Evolutionary conservation across 2,888 invertebrate genomes (phyloP).

Genomic region (Hoplodrina blanda): DNA sequence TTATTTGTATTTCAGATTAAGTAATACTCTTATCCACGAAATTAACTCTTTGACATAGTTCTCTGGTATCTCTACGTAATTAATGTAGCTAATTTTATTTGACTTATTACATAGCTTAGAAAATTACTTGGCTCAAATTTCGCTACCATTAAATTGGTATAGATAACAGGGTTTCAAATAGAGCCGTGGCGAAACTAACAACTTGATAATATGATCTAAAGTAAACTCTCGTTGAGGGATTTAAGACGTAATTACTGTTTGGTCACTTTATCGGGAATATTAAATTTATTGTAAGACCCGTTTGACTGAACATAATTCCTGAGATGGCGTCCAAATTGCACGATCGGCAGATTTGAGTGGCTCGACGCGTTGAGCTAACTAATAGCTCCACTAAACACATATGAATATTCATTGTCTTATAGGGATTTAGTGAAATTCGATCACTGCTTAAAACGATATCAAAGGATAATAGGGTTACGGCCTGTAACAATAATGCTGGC

Average conservation of each 20-base stretch:
- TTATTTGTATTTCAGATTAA: constrained; percentile 46
- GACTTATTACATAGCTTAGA: constrained; percentile 27
- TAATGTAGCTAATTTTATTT: constrained; percentile 49
- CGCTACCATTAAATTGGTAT: constrained; percentile 44
- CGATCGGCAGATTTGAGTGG: constrained; percentile 60
- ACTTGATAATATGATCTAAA: constrained; percentile 47
- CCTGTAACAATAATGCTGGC: constrained; percentile 33
- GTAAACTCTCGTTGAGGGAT: constrained; percentile 42
- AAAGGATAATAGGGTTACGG: constrained; percentile 40
- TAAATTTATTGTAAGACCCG: constrained; percentile 53
- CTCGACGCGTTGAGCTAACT: constrained; percentile 62
- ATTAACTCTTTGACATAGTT: constrained; percentile 56
- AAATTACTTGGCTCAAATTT: constrained; percentile 49
- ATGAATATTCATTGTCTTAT: constrained; percentile 70
- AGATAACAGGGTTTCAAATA: constrained; percentile 46
- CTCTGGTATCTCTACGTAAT: constrained; percentile 36
- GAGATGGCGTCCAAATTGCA: constrained; percentile 56
- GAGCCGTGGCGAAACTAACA: constrained; percentile 46
- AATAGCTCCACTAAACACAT: constrained; percentile 63
- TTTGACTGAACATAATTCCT: constrained; percentile 49
- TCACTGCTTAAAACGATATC: constrained; percentile 60
- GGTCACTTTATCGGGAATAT: constrained; percentile 43
- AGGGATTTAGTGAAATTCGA: constrained; percentile 65
- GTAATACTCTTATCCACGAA: constrained; percentile 41
- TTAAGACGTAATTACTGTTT: constrained; percentile 49